Percentiles rank a stretch among this genome's conserved stretches.
phyloP scores from a whole-genome alignment of 2,113 vertebrate genomes.

The Axis porcinus region DNA sequence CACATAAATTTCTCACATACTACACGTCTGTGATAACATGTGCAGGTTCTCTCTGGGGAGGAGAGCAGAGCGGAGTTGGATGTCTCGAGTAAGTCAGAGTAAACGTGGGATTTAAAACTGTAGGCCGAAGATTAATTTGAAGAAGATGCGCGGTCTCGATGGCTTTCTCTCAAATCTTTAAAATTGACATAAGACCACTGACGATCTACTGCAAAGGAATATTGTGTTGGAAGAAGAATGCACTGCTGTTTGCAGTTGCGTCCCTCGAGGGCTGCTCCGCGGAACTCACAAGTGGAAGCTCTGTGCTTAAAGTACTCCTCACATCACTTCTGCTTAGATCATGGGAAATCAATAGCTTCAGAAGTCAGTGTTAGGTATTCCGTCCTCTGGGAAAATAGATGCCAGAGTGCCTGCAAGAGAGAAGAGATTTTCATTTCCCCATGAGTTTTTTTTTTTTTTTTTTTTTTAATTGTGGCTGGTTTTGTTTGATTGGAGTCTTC shows the following conservation, averaged over 20 bases:
- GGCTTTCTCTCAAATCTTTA: constrained; percentile 57
- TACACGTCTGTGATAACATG: not conserved
- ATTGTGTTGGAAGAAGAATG: constrained; percentile 30
- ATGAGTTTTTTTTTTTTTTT: not conserved
- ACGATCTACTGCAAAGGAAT: constrained; percentile 23
- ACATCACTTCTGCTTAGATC: not conserved
- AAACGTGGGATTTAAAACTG: constrained; percentile 50
- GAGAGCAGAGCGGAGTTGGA: not conserved
- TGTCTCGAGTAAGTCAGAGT: not conserved
- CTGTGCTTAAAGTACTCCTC: constrained; percentile 14
- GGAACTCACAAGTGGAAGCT: constrained; percentile 45
- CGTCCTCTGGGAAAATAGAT: not conserved
- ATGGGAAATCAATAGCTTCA: not conserved
- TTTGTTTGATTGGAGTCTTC: not conserved
- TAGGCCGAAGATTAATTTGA: constrained; percentile 61
- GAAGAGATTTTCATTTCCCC: not conserved
- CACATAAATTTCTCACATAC: not conserved
- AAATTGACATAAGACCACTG: constrained; percentile 51
- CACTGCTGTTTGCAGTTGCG: not conserved
- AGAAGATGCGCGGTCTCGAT: constrained; percentile 13
- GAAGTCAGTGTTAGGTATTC: not conserved
- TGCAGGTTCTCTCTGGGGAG: constrained; percentile 5
- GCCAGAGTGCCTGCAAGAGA: not conserved
- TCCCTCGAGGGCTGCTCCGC: not conserved
- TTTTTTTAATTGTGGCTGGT: not conserved